Percentiles rank a stretch among this genome's conserved stretches.
phyloP scores from a whole-genome alignment of 2,888 invertebrate species.

The Tetheella fluctuosa region DNA sequence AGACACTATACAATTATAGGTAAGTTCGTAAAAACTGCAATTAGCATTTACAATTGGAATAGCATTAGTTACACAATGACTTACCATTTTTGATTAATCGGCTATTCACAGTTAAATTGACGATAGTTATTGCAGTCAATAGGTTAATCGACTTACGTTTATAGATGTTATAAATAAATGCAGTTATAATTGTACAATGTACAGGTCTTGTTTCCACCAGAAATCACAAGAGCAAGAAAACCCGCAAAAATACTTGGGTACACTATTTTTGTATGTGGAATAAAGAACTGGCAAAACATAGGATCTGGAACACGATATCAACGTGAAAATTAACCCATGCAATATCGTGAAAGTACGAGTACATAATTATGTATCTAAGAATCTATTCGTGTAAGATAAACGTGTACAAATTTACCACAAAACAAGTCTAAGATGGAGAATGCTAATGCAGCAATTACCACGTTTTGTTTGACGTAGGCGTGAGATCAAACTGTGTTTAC shows the following conservation, averaged over 20 bases:
- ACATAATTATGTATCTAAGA: not conserved
- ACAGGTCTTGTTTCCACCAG: not conserved
- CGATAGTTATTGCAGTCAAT: not conserved
- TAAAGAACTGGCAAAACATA: too few relatives aligned
- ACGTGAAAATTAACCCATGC: not conserved
- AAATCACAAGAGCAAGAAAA: not conserved
- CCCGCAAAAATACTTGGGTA: not conserved
- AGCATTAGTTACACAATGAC: not conserved
- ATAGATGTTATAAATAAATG: not conserved
- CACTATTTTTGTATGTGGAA: too few relatives aligned
- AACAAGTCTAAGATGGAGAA: conserved; percentile 1
- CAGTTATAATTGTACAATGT: not conserved
- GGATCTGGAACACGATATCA: not conserved
- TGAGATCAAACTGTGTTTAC: conserved; percentile 52
- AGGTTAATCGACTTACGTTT: not conserved
- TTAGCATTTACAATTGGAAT: not conserved
- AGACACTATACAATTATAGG: not conserved
- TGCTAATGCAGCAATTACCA: conserved; percentile 37
- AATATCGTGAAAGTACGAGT: not conserved
- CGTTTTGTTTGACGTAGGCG: conserved; percentile 43
- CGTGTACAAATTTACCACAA: not conserved
- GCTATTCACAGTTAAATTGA: not conserved
- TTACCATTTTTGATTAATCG: not conserved
- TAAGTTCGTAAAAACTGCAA: not conserved
- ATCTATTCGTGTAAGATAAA: not conserved